Evolutionary conservation across 2,113 vertebrate species (phyloP).

Genomic region (Scomber japonicus): DNA sequence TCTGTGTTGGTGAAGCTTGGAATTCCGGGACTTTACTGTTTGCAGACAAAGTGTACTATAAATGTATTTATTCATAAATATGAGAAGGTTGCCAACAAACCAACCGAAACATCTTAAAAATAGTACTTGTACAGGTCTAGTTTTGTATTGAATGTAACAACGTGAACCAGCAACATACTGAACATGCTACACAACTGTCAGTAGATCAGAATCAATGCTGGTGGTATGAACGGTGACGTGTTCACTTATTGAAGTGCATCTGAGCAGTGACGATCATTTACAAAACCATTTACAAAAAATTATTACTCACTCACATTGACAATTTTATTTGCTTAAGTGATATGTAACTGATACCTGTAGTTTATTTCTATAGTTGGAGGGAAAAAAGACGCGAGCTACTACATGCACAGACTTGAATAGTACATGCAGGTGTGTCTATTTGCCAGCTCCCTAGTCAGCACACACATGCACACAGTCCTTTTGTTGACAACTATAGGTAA

Average conservation of each 20-base stretch:
- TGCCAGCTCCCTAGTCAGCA: slow-evolving; percentile 23
- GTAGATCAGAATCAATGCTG: neutral
- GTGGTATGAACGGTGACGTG: too few relatives aligned
- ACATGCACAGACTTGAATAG: slow-evolving; percentile 45
- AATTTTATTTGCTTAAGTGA: neutral
- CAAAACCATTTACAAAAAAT: neutral
- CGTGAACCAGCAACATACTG: too few relatives aligned
- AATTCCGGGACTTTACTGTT: too few relatives aligned
- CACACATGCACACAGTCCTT: slow-evolving; percentile 25
- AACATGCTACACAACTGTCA: too few relatives aligned
- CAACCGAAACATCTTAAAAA: too few relatives aligned
- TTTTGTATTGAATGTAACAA: too few relatives aligned
- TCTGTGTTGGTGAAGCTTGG: too few relatives aligned
- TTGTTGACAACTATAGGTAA: slow-evolving; percentile 31
- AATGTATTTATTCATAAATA: too few relatives aligned
- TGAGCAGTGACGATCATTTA: neutral
- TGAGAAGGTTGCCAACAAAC: too few relatives aligned
- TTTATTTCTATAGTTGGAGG: slow-evolving; percentile 13
- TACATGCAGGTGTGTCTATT: slow-evolving; percentile 48
- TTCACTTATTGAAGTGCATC: too few relatives aligned
- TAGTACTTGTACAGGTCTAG: too few relatives aligned
- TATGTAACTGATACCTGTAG: neutral
- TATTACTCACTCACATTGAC: neutral
- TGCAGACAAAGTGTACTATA: too few relatives aligned
- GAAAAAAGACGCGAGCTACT: neutral